A percentile compares a stretch with the other conserved stretches of the same genome.
These are phyloP conservation scores for Synaphobranchus kaupii DNA, from an alignment of 2,797 vertebrate genomes.

Conservation along the genomic window DNA sequence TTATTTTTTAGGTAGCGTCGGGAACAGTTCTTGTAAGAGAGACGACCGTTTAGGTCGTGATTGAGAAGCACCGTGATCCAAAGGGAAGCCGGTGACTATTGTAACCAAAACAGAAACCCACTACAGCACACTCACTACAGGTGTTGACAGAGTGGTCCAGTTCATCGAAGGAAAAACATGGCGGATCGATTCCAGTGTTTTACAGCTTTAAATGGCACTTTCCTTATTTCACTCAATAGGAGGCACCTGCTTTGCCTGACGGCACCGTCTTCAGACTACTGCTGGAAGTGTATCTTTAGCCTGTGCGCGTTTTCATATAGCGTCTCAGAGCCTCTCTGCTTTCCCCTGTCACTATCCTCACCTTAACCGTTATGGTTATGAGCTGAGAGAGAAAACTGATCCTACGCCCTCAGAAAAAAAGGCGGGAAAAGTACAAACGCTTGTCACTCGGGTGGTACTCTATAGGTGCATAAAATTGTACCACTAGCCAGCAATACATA, in stretches of 20 bases:
- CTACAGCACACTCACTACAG: conserved; percentile 5
- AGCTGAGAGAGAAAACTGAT: not conserved
- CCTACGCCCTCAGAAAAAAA: no score
- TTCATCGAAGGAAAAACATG: not conserved
- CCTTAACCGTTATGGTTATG: no score
- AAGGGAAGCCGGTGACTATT: conserved; percentile 11
- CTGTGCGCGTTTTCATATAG: not conserved
- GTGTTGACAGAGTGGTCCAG: conserved; percentile 9
- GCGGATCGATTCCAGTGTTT: conserved; percentile 27
- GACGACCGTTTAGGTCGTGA: not conserved
- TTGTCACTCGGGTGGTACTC: no score
- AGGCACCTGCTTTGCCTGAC: conserved; percentile 47
- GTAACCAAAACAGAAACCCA: conserved; percentile 7
- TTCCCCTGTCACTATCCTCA: not conserved
- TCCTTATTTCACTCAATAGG: conserved; percentile 31
- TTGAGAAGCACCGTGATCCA: not conserved
- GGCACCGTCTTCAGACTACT: conserved; percentile 55
- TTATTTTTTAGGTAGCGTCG: conserved; percentile 43
- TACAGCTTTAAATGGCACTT: conserved; percentile 60
- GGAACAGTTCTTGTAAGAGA: not conserved
- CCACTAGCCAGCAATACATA: no score
- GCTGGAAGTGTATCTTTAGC: conserved; percentile 48
- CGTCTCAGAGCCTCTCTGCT: not conserved
- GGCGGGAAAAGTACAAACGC: no score
- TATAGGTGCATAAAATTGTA: no score